Evolutionary conservation across 2,797 vertebrate genomes (phyloP), one percentile per base, ranked within the genome.

Genomic region (Peromyscus eremicus): DNA sequence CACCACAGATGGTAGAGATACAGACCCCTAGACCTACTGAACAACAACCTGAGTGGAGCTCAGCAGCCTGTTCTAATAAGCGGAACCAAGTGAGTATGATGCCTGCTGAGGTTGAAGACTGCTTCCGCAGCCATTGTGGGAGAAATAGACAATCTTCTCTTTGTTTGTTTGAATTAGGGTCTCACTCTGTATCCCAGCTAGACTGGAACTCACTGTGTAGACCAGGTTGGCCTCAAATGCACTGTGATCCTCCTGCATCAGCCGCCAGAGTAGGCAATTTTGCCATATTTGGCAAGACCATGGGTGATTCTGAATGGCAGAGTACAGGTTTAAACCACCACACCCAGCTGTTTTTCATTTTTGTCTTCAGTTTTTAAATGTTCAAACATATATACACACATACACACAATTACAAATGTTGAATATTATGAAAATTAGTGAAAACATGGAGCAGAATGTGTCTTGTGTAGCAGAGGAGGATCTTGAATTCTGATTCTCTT

Each of bases 341-440:
- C 29, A 49, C 6, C 71, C 40, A 43, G 5, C 29, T 49, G 16
- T 10, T 34, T 55, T 34, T 34, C 29, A 55, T 19, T 52, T 34
- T 21, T 79, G 37, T 92, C 37, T 89, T 95, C 6, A 27, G n/a
- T 57, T 94, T 23, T 62, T 64, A 81, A 66, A 73, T 91, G 75
- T 43, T 70, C 57, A 95, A 94, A 40, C 14, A 96, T 16, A 77
- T 10, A 76, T 12, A 89, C 64, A 81, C 37, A 62, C 0, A 95
- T 6, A 66, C 6, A 75, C 13, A 76, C 1, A 70, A 57, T 85
- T 49, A 83, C 90, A 87, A 83, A 79, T 19, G 93, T 57, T 93
- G 75, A 92, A 64, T 73, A 70, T 29, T 79, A 43, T 60, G 91
- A 91, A 52, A 94, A 95, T 29, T 73, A 91, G 13, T 49, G 8